A percentile compares a stretch with the other conserved stretches of the same genome.
Evolutionary conservation across 2,797 vertebrate genomes (phyloP).

Genomic region (Dallia pectoralis): DNA sequence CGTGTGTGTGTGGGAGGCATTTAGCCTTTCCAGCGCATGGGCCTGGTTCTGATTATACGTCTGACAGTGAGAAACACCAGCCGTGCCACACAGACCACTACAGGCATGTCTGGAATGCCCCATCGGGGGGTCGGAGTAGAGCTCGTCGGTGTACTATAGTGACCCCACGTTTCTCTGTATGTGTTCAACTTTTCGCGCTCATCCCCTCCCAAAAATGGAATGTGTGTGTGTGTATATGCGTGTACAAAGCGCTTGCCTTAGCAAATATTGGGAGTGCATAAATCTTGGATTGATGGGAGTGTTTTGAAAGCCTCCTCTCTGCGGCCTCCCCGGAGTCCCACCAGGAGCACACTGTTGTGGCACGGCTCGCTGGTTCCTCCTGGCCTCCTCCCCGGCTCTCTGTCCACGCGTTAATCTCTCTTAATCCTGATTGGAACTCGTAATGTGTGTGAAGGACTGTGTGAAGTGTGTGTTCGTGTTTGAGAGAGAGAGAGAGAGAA

Average conservation of each 20-base stretch:
- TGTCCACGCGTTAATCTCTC: not conserved
- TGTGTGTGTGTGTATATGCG: constrained; percentile 12
- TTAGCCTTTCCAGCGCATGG: not conserved
- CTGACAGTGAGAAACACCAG: constrained; percentile 6
- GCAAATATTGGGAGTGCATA: not conserved
- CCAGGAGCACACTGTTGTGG: not conserved
- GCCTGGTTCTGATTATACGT: constrained; percentile 11
- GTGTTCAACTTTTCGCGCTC: too few relatives aligned
- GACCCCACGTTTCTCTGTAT: not conserved
- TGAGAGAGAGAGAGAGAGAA: not conserved
- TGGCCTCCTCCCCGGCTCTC: not conserved
- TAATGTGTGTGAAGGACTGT: not conserved
- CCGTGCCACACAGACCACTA: not conserved
- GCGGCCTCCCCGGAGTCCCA: not conserved
- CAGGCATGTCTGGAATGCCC: constrained; percentile 3
- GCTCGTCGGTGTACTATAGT: not conserved
- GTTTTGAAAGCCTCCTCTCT: constrained; percentile 5
- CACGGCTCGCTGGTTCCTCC: not conserved
- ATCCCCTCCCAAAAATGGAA: too few relatives aligned
- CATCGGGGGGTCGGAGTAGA: constrained; percentile 3
- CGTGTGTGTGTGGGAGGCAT: not conserved
- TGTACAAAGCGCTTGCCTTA: constrained; percentile 2
- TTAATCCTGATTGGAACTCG: not conserved
- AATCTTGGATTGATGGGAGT: not conserved
- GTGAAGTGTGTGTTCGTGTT: constrained; percentile 11